Base-by-base conservation (phyloP, 2,113 vertebrate species). In the Phalacrocorax pelagicus region DNA sequence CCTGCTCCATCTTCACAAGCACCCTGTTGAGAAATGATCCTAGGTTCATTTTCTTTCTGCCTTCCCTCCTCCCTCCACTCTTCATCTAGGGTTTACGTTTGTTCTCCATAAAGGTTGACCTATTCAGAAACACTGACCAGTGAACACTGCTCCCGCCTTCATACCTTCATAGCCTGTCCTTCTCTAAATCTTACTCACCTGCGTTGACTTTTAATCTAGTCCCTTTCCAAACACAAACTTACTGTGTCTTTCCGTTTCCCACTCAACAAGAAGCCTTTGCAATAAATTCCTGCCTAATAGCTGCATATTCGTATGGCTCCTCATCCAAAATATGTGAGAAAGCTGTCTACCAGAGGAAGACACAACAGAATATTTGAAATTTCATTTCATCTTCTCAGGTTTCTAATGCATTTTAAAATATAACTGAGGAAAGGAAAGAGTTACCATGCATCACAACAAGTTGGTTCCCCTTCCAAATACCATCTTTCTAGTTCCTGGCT, bases 221-320 rank as follows among this genome's bases (percentile, higher is more conserved):
- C 73, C 88, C 90, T 88, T 92, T 67, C 94, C 91, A 86, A 97
- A 95, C n/a, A 78, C 30, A 46, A 84, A 2, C 63, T 51, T 81
- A 70, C 9, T 49, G 11, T 17, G 20, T 54, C 54, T 88, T 79
- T 61, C 42, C 12, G 54, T 73, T 88, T 95, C 78, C 78, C 85
- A 82, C 82, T 95, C 91, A 92, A 67, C 15, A 4, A 65, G 10
- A 49, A 51, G 18, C 26, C 72, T 61, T 95, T 95, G 92, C 92
- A 96, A 84, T 30, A 51, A 51, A 67, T 73, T 69, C 34, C 26
- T 62, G 49, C 19, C 47, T 61, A 52, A 12, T 11, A 36, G 38
- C 38, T 65, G 34, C 19, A 9, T 54, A 44, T 52, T 63, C 34
- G 34, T 42, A 3, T 51, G 27, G 8, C 11, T 84, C 29, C 69